Evolutionary conservation across 2,888 invertebrate genomes (phyloP).

Genomic region (Mythimna pallens): DNA sequence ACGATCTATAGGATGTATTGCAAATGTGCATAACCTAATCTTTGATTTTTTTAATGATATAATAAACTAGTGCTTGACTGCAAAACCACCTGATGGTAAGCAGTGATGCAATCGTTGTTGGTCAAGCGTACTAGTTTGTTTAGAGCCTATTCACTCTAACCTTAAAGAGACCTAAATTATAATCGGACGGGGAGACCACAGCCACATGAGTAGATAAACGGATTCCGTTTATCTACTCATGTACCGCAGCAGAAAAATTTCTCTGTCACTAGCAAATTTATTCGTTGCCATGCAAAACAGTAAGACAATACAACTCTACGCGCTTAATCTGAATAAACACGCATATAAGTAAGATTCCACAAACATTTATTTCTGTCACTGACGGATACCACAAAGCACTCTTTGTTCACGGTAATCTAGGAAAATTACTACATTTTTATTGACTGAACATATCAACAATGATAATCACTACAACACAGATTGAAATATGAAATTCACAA

Average conservation of each 20-base stretch:
- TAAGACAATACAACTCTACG: not conserved
- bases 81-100: too few species aligned
- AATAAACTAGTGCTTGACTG: too few species aligned
- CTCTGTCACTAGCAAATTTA: not conserved
- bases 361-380: not conserved
- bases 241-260: not conserved
- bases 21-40: too few species aligned
- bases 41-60: too few species aligned
- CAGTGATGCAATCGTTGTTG: too few species aligned
- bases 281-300: not conserved
- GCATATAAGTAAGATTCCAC: not conserved
- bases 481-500: not conserved
- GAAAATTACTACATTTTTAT: not conserved
- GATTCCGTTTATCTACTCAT: too few species aligned
- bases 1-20: too few species aligned
- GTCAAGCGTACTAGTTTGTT: too few species aligned
- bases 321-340: not conserved
- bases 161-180: not conserved
- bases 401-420: not conserved
- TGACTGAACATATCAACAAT: not conserved
- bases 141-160: not conserved
- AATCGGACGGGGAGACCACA: too few species aligned
- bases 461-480: not conserved
- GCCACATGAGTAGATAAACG: too few species aligned
- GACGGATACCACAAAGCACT: slow-evolving; percentile 8